Evolutionary conservation across 2,797 vertebrate genomes (phyloP), one percentile per base, ranked within the genome.

Genomic region (Momotus momota): DNA sequence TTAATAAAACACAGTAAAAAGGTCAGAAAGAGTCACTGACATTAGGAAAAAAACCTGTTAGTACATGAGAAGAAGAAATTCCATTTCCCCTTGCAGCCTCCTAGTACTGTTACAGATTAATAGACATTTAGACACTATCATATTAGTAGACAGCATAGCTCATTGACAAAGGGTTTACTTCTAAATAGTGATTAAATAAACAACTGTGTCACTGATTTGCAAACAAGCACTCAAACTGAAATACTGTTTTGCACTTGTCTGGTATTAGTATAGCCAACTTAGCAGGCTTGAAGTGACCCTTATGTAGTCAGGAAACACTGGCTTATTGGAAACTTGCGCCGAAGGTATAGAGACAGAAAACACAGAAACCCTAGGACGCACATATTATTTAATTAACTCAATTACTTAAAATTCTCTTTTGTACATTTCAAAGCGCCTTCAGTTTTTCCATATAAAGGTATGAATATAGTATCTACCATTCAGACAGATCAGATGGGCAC

Each of bases 151-250:
- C 41, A 72, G 40, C 75, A 88, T 0, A 62, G 51, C 18, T 83
- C 61, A 54, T 58, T 88, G 82, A 90, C 85, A 94, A 82, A 69
- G 86, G 52, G 20, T 73, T 93, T 93, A 26, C 20, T 81, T 86
- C 48, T 35, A 84, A 73, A 51, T 2, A 92, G 57, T 9, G 22
- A 88, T 66, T 70, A 88, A 84, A 82, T 3, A 91, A 90, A 62
- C 57, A 79, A 45, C 22, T 81, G 67, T 26, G 29, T 20, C 52
- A 88, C 25, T 0, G 1, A 45, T 84, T 81, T 94, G 81, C 46
- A 94, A 93, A 89, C 14, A 92, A 90, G 73, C 70, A 86, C 69
- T 90, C 62, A 89, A 88, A 89, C 41, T 22, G 54, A 95, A 96
- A 67, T 8, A 73, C 18, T 16, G 46, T 33, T 95, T 55, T 80